These are phyloP conservation scores for Oryctes rhinoceros DNA, from an alignment of 1,140 invertebrate species.

Conservation along the genomic window DNA sequence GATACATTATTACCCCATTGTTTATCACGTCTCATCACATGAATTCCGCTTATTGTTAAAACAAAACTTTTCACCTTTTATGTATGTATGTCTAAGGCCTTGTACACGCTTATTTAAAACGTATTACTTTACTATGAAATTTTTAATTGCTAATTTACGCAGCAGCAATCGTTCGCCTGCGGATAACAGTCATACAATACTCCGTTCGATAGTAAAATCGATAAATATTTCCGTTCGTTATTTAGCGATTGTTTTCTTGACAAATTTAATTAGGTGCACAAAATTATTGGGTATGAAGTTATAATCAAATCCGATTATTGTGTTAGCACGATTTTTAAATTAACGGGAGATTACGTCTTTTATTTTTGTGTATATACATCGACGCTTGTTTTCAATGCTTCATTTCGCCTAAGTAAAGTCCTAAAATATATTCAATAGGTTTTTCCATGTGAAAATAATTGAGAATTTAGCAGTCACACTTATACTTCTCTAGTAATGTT, in stretches of 20 bases:
- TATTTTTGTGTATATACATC: no score
- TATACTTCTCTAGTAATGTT: no score
- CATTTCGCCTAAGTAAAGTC: no score
- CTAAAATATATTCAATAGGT: no score
- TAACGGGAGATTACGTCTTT: no score
- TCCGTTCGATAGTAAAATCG: neutral
- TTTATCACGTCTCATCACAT: neutral
- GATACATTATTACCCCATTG: neutral
- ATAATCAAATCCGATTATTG: no score
- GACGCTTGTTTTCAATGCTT: no score
- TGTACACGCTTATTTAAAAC: slow-evolving; percentile 2
- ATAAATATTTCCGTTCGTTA: neutral
- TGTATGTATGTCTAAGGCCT: neutral
- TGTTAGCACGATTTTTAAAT: no score
- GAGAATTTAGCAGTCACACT: no score
- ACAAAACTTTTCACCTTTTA: neutral
- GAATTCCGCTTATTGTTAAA: neutral
- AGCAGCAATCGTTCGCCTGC: neutral
- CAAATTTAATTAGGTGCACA: no score
- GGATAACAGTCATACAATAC: neutral
- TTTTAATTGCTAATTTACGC: slow-evolving; percentile 19
- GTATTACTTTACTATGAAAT: slow-evolving; percentile 11
- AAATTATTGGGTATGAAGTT: no score
- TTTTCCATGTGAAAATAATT: no score
- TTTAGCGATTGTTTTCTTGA: neutral